Conservation (phyloP, 2,113 vertebrate species). For the Gavia stellata region DNA sequence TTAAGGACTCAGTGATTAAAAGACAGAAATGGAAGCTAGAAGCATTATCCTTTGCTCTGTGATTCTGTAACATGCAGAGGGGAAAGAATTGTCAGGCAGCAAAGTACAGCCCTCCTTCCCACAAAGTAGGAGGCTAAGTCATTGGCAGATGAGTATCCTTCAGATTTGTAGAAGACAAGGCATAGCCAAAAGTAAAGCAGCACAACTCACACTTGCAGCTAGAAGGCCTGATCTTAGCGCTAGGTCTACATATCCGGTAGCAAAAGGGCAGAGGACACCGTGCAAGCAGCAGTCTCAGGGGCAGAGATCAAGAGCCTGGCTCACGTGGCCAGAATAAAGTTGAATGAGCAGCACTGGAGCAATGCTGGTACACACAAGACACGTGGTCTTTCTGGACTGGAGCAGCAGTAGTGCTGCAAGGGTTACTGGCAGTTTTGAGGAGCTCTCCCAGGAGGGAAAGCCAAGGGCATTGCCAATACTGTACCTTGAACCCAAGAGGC, state of each 20-base stretch:
- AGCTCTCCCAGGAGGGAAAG: neutral
- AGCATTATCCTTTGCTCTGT: neutral
- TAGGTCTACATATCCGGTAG: neutral
- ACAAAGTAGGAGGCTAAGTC: neutral
- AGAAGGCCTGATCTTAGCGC: neutral
- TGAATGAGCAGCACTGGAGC: neutral
- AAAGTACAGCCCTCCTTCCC: neutral
- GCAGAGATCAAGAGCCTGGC: neutral
- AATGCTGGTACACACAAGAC: neutral
- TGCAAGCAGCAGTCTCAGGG: neutral
- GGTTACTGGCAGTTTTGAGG: neutral
- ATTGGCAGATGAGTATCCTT: neutral
- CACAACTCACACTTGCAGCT: neutral
- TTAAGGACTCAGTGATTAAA: neutral
- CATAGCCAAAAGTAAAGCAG: neutral
- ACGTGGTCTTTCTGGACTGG: neutral
- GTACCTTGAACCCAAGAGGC: constrained; percentile 85
- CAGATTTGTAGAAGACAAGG: neutral
- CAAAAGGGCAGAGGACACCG: neutral
- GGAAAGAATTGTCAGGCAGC: neutral
- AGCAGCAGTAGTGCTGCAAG: neutral
- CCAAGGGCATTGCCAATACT: neutral
- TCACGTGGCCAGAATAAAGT: neutral
- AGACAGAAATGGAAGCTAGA: neutral
- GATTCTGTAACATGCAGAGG: neutral